Base-by-base conservation (phyloP, 2,113 vertebrate species). In the Spizaetus ornatus region DNA sequence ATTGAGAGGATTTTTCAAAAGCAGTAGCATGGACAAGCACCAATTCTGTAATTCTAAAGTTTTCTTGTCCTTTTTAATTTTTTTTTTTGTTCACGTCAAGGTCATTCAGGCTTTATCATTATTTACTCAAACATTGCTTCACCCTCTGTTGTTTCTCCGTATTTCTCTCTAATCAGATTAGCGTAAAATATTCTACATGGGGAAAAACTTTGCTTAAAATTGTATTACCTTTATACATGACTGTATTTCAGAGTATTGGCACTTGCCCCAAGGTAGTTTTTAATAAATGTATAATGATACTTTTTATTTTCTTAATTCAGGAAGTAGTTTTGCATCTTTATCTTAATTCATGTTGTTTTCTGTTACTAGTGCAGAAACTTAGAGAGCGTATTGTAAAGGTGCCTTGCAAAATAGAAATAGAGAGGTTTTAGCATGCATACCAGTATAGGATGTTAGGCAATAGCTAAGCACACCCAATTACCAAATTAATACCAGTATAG, bases 381-480 rank as follows among this genome's bases (percentile, higher is more conserved):
- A 98, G 97, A 97, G 90, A 97, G 97, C 72, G 32, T 98, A 97
- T 96, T 97, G 97, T 98, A 98, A 98, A 98, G 98, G 98, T 99
- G 99, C 99, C 99, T 99, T 99, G 98, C 98, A 97, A 98, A 97
- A 88, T 98, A 98, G 98, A 98, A 92, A 95, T 98, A 98, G 97
- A 96, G 97, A 97, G 94, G 90, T 96, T 98, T 98, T 97, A 98
- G 98, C 98, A 98, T 98, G 98, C 95, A 97, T 97, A 98, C 86
- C 95, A 92, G 86, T 97, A 96, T 98, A 98, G 89, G 90, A 97
- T 89, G 95, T 97, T 98, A 98, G 96, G 94, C 86, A 96, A 94
- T 97, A 97, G 97, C 91, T 98, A 97, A 98, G 88, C 96, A 98
- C 96, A 97, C 97, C 97, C 95, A 95, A 56, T 97, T 97, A 97